Percentiles rank a stretch among this genome's conserved stretches.
phyloP scores from a whole-genome alignment of 2,888 invertebrate genomes.

The Xestia c-nigrum region DNA sequence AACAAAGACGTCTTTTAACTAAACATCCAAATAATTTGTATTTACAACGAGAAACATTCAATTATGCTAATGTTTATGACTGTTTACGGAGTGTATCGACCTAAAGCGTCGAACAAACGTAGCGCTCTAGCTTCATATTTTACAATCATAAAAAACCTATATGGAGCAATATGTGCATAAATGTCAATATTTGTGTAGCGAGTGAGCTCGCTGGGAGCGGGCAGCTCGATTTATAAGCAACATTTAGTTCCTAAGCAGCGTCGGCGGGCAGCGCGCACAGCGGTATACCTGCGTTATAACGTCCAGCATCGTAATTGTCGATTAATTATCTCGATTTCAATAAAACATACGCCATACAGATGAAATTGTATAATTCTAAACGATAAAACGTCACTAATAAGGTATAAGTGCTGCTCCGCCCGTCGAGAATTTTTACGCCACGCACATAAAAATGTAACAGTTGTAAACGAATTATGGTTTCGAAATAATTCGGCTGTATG shows the following conservation, averaged over 20 bases:
- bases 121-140: slow-evolving; percentile 88
- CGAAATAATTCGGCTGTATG: slow-evolving; percentile 75
- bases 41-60: slow-evolving; percentile 85
- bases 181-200: slow-evolving; percentile 87
- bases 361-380: slow-evolving; percentile 88
- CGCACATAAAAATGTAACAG: slow-evolving; percentile 81
- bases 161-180: slow-evolving; percentile 91
- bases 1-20: slow-evolving; percentile 80
- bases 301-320: slow-evolving; percentile 89
- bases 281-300: slow-evolving; percentile 86
- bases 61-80: slow-evolving; percentile 89
- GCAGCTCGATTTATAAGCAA: slow-evolving; percentile 81
- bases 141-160: slow-evolving; percentile 89
- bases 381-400: slow-evolving; percentile 85
- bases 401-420: slow-evolving; percentile 82
- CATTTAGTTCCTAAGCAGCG: slow-evolving; percentile 81
- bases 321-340: slow-evolving; percentile 89
- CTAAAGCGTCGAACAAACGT: slow-evolving; percentile 81
- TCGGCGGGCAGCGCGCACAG: slow-evolving; percentile 81
- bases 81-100: slow-evolving; percentile 83
- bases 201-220: slow-evolving; percentile 72
- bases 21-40: slow-evolving; percentile 83
- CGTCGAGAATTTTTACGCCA: slow-evolving; percentile 78
- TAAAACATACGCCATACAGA: slow-evolving; percentile 88
- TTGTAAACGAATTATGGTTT: slow-evolving; percentile 79